Percentiles rank a stretch among this genome's conserved stretches.
These are phyloP conservation scores for Galeopterus variegatus DNA, from an alignment of 2,113 vertebrate genomes.

Conservation along the genomic window DNA sequence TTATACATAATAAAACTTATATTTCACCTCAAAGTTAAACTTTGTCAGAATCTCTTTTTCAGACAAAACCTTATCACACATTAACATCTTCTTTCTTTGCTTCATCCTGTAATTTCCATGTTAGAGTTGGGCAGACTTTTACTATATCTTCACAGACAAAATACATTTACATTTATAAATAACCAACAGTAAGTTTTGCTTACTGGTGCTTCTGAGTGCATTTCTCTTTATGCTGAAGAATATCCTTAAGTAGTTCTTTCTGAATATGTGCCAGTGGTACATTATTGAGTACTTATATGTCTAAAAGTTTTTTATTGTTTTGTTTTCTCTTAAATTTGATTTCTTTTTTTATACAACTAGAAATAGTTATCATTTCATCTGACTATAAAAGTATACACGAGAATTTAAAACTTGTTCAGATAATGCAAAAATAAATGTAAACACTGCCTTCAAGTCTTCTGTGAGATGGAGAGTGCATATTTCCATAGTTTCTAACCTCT, in stretches of 20 bases:
- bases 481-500: neutral
- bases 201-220: neutral
- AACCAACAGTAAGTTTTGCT: neutral
- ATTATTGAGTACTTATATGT: neutral
- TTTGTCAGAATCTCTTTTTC: neutral
- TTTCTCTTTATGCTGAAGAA: neutral
- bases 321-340: neutral
- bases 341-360: neutral
- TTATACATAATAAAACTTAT: neutral
- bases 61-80: neutral
- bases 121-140: neutral
- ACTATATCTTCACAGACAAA: neutral
- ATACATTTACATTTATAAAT: neutral
- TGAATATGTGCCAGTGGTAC: neutral
- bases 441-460: neutral
- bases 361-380: neutral
- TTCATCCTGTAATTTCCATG: neutral
- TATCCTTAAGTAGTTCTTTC: neutral
- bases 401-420: neutral
- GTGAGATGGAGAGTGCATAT: neutral
- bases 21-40: neutral
- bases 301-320: neutral
- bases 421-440: neutral
- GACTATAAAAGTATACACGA: neutral
- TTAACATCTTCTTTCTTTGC: neutral